Conservation (phyloP, 1,140 invertebrate genomes). For the Plutomurus gul region DNA sequence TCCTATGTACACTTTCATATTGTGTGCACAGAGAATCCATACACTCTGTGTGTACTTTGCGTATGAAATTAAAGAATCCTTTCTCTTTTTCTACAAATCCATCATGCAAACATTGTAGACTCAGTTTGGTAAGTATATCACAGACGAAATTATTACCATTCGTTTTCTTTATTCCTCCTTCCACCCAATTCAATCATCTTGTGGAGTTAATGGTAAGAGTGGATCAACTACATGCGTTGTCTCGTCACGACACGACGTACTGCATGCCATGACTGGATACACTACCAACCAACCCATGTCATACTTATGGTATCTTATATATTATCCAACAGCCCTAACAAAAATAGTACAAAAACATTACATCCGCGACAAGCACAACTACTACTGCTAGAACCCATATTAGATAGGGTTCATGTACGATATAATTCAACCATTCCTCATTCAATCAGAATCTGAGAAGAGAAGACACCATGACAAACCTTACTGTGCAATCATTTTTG, state of each 20-base stretch:
- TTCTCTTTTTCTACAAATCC: too few relatives aligned
- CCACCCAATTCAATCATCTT: background rate
- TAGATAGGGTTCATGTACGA: too few relatives aligned
- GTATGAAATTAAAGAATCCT: too few relatives aligned
- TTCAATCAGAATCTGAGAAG: constrained; percentile 14
- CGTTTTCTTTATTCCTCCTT: background rate
- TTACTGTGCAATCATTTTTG: constrained; percentile 30
- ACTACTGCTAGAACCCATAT: too few relatives aligned
- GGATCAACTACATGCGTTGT: too few relatives aligned
- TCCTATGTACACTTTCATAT: too few relatives aligned
- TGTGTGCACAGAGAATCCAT: too few relatives aligned
- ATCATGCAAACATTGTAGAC: too few relatives aligned
- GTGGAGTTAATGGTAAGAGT: background rate
- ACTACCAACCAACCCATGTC: background rate
- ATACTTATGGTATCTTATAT: background rate
- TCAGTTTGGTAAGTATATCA: background rate
- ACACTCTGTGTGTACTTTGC: too few relatives aligned
- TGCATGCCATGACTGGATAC: constrained; percentile 1
- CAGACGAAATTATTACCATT: background rate
- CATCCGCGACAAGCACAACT: too few relatives aligned
- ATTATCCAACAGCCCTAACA: too few relatives aligned
- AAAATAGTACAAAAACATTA: too few relatives aligned
- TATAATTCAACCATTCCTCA: background rate
- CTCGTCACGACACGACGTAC: background rate
- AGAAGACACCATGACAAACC: constrained; percentile 26